Evolutionary conservation across 2,888 invertebrate species (phyloP), one percentile per base, ranked within the genome.

Genomic region (Aphrophora alni): DNA sequence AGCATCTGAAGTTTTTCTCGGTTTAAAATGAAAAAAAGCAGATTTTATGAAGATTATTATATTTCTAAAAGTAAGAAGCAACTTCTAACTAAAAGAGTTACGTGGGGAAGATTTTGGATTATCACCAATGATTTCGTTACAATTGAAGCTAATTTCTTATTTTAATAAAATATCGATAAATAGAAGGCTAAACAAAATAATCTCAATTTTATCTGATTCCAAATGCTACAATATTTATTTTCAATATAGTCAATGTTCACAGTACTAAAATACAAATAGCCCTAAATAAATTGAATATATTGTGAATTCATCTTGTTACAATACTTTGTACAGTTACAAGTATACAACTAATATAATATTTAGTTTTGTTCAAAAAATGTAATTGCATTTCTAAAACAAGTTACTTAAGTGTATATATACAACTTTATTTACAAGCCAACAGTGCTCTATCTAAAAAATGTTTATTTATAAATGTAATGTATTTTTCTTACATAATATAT

Each of bases 241-340:
- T 80, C 80, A 80, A 80, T 80, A 73, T 73, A 38, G 76, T 80
- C 75, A 75, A 75, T 80, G 75, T 78, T 78, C 74, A 74, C 73
- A 79, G 86, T 88, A 88, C 38, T 88, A 87, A 83, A 88, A 87
- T 84, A 88, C 87, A 80, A 88, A 85, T 76, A 88, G 84, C 84
- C 78, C 78, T 79, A 79, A 79, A 79, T 79, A 79, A 79, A 79
- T 79, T 27, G 78, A 79, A 79, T 79, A 79, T 79, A 79, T 74
- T 79, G 78, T 79, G 78, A 79, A 79, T 74, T 79, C 74, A 74
- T 74, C 73, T 79, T 51, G 68, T 79, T 79, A 79, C 78, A 79
- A 79, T 79, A 79, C 59, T 79, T 74, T 79, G 78, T 79, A 79
- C 78, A 79, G 74, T 73, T n/a, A 68, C 73, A 79, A 79, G 73